These are phyloP conservation scores for Zoanthus sociatus DNA, from an alignment of 92 coral and sea anemone species.

Conservation along the genomic window DNA sequence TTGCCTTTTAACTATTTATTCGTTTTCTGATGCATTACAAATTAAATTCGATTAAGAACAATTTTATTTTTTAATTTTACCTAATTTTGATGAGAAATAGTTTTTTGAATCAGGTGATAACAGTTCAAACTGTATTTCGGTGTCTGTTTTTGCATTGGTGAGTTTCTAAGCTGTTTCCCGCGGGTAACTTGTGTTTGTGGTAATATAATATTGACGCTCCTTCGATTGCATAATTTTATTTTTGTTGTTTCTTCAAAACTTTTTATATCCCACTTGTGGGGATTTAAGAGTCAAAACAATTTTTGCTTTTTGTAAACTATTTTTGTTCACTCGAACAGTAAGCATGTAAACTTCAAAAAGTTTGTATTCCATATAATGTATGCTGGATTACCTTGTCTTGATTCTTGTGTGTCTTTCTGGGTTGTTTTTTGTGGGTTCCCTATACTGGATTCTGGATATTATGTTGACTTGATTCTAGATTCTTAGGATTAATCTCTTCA, in stretches of 20 bases:
- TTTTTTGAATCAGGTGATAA: neutral
- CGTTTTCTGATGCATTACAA: constrained; percentile 3
- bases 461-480: too few species aligned
- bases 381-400: too few species aligned
- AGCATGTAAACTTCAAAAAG: too few species aligned
- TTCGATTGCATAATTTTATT: constrained; percentile 13
- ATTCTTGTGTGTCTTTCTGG: too few species aligned
- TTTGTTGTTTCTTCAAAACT: neutral
- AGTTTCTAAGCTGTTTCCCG: constrained; percentile 11
- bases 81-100: neutral
- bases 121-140: neutral
- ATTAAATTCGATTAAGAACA: constrained; percentile 21
- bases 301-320: neutral
- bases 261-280: constrained; percentile 12
- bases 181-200: neutral
- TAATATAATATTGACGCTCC: neutral
- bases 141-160: neutral
- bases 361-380: too few species aligned
- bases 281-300: neutral
- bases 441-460: too few species aligned
- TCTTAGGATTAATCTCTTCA: too few species aligned
- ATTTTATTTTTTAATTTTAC: neutral
- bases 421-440: too few species aligned
- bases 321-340: neutral
- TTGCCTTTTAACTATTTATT: neutral